Evolutionary conservation across 2,888 invertebrate genomes (phyloP).

Genomic region (Apamea crenata): DNA sequence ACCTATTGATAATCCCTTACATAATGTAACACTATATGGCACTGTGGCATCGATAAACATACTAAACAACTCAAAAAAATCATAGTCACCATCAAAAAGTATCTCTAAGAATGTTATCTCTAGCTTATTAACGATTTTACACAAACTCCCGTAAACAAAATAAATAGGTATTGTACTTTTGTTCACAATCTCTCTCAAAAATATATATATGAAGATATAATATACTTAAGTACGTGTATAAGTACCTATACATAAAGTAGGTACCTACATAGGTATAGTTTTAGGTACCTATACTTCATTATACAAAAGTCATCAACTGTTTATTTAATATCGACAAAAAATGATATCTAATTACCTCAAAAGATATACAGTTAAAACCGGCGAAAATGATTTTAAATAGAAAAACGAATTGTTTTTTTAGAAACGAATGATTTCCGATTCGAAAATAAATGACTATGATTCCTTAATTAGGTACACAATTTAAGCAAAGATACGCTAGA

Average conservation of each 20-base stretch:
- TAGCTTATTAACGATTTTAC: conserved; percentile 16
- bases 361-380: background rate
- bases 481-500: conserved; percentile 71
- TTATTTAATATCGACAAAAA: background rate
- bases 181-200: conserved; percentile 11
- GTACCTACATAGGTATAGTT: background rate
- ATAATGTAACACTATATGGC: conserved; percentile 67
- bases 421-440: conserved; percentile 30
- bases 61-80: conserved; percentile 67
- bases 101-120: conserved; percentile 2
- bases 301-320: background rate
- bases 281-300: background rate
- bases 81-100: conserved; percentile 65
- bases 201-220: conserved; percentile 7
- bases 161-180: conserved; percentile 51
- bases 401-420: background rate
- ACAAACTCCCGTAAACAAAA: conserved; percentile 25
- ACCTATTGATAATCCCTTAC: conserved; percentile 51
- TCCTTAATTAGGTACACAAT: conserved; percentile 74
- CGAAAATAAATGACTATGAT: conserved; percentile 79
- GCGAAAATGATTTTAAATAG: background rate
- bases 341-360: background rate
- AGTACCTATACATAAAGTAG: background rate
- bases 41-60: conserved; percentile 77
- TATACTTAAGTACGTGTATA: conserved; percentile 32